Evolutionary conservation across 2,888 invertebrate species (phyloP).

Genomic region (Celastrina argiolus): DNA sequence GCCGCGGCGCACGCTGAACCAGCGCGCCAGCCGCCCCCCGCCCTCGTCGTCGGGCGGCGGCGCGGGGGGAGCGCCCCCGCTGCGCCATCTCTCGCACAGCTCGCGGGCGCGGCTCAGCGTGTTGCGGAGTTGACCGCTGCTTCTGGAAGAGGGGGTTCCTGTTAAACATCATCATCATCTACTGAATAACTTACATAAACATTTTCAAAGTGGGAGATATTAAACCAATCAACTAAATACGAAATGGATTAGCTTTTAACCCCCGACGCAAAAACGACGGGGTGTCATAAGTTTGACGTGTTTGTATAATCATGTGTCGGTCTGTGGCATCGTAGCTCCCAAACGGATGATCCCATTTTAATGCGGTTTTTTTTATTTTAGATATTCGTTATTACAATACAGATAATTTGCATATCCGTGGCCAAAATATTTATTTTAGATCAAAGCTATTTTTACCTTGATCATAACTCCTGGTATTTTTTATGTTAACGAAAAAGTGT

Average conservation of each 20-base stretch:
- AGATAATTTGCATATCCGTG: too few species aligned
- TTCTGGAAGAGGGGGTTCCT: constrained; percentile 60
- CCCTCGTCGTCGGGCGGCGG: constrained; percentile 79
- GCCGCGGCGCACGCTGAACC: constrained; percentile 92
- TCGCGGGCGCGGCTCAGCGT: constrained; percentile 90
- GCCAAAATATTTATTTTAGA: background rate
- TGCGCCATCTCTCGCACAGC: constrained; percentile 89
- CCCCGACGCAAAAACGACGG: too few species aligned
- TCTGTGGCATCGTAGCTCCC: too few species aligned
- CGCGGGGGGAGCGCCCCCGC: constrained; percentile 56
- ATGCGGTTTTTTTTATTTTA: too few species aligned
- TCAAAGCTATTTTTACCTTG: background rate
- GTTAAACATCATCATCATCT: background rate
- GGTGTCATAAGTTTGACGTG: too few species aligned
- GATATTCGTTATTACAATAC: too few species aligned
- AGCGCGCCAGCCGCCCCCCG: constrained; percentile 87
- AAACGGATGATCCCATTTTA: too few species aligned
- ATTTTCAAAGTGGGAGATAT: background rate
- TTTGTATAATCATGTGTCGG: too few species aligned
- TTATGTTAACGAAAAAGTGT: background rate
- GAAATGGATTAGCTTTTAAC: background rate
- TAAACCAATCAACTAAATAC: background rate
- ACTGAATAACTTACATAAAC: background rate
- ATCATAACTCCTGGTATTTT: background rate
- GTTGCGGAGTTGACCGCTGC: constrained; percentile 87